Evolutionary conservation across 2,888 invertebrate species (phyloP).

Genomic region (Ophioninae sp.): DNA sequence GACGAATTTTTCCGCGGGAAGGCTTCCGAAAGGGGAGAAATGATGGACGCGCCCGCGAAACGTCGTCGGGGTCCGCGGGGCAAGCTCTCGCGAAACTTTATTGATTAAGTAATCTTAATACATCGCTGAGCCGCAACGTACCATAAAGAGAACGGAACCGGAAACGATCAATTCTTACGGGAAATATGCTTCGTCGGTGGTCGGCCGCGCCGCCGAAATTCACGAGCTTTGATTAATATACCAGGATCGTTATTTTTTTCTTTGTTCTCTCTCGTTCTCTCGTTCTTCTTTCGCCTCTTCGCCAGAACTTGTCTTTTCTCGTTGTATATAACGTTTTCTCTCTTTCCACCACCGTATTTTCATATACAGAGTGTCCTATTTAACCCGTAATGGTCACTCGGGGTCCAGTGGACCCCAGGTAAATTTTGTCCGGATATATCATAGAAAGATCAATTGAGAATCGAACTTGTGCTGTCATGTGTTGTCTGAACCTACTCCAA

Average conservation of each 20-base stretch:
- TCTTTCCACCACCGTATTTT: background rate
- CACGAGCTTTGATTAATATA: conserved; percentile 79
- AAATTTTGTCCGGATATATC: too few species aligned
- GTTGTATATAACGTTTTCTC: conserved; percentile 1
- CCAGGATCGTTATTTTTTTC: conserved; percentile 59
- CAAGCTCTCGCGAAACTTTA: conserved; percentile 71
- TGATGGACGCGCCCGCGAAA: conserved; percentile 37
- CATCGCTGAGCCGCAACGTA: conserved; percentile 81
- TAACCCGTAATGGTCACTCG: too few species aligned
- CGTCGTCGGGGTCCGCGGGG: conserved; percentile 19
- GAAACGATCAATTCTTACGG: conserved; percentile 81
- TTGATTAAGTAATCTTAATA: conserved; percentile 82
- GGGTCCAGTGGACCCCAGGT: too few species aligned
- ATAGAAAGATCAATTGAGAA: too few species aligned
- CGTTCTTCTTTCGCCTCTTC: conserved; percentile 42
- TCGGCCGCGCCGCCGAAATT: conserved; percentile 75
- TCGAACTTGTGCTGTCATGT: too few species aligned
- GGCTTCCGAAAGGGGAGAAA: conserved; percentile 29
- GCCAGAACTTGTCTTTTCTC: conserved; percentile 64
- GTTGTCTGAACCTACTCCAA: too few species aligned
- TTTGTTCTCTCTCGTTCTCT: background rate
- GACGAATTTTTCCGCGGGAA: too few species aligned
- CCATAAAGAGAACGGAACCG: conserved; percentile 81
- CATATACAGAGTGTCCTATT: background rate
- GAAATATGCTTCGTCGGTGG: conserved; percentile 81